Conservation (phyloP, 2,888 invertebrate species). For the Phaonia tiefii region DNA sequence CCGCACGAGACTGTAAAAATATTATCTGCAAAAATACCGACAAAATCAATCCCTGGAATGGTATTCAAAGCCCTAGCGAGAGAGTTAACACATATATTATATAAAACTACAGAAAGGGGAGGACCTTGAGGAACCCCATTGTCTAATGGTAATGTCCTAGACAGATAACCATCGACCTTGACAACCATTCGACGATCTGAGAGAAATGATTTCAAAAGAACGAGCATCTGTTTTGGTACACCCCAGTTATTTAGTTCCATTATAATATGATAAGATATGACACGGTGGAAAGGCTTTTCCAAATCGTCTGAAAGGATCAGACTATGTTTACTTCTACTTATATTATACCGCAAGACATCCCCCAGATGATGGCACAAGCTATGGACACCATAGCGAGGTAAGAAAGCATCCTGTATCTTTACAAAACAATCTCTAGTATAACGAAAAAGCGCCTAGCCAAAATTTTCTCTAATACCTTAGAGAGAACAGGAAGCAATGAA, state of each 20-base stretch:
- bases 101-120: not conserved
- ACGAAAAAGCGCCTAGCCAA: too few species aligned
- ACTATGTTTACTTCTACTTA: conserved; percentile 14
- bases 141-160: not conserved
- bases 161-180: not conserved
- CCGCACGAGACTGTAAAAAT: not conserved
- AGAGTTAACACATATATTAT: not conserved
- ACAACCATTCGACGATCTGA: not conserved
- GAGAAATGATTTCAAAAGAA: not conserved
- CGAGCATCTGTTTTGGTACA: not conserved
- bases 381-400: not conserved
- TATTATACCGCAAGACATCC: not conserved
- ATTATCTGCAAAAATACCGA: not conserved
- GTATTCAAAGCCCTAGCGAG: not conserved
- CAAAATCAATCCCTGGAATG: not conserved
- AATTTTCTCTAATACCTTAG: too few species aligned
- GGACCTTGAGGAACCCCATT: not conserved
- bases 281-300: conserved; percentile 33
- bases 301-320: conserved; percentile 17
- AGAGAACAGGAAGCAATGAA: not conserved
- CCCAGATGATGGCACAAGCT: not conserved
- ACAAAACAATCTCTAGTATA: too few species aligned
- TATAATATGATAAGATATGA: not conserved
- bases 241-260: not conserved
- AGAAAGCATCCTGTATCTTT: not conserved